phyloP scores from a whole-genome alignment of 2,797 vertebrate species.

The Chrosomus eos region DNA sequence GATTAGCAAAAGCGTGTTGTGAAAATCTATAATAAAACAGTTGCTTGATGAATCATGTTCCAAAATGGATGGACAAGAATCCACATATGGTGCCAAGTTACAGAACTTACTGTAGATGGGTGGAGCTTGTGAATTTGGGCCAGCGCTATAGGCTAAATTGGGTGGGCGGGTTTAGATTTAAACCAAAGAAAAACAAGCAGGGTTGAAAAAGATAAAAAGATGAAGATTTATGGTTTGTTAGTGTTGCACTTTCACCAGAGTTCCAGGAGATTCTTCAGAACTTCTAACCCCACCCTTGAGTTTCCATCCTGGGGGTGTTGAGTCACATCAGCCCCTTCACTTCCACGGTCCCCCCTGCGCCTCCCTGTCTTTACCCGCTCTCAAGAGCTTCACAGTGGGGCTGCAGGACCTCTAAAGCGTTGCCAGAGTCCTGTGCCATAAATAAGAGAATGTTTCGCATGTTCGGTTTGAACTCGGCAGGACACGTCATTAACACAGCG shows the following conservation, averaged over 20 bases:
- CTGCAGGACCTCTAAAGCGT: constrained; percentile 65
- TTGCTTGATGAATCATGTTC: constrained; percentile 12
- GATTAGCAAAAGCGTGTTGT: constrained; percentile 5
- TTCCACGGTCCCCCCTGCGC: constrained; percentile 52
- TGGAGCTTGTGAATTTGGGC: neutral
- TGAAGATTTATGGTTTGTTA: constrained; percentile 46
- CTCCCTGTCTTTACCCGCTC: constrained; percentile 5
- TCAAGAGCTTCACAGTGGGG: constrained; percentile 58
- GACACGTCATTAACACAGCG: constrained; percentile 67
- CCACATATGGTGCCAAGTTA: neutral
- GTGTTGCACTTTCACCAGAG: constrained; percentile 52
- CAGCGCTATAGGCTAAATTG: neutral
- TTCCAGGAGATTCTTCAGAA: constrained; percentile 46
- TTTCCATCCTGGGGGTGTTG: constrained; percentile 29
- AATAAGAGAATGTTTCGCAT: constrained; percentile 70
- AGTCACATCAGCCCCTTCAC: constrained; percentile 53
- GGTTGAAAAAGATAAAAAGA: neutral
- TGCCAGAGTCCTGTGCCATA: constrained; percentile 67
- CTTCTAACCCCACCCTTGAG: constrained; percentile 44
- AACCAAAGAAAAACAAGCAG: neutral
- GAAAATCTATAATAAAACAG: constrained; percentile 20
- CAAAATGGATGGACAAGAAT: neutral
- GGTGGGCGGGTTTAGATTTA: neutral
- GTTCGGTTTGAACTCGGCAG: constrained; percentile 71
- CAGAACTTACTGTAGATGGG: neutral